Base-by-base conservation (phyloP, 2,113 vertebrate species). In the Phylloscopus trochilus region DNA sequence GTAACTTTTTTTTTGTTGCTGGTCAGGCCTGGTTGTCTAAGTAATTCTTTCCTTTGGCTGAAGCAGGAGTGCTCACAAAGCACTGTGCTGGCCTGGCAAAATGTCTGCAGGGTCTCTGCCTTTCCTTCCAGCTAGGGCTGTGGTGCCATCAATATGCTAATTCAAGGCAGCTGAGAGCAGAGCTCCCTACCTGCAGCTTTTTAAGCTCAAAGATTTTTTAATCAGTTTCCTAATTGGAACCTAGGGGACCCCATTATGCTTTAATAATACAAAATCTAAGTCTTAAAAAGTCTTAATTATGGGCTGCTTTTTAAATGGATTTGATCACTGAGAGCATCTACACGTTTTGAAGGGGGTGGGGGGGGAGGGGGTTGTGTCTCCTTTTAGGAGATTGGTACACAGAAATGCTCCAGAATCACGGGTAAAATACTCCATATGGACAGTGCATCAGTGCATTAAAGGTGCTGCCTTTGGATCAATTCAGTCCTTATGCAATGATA, bases 191-290 rank as follows among this genome's bases (percentile, higher is more conserved):
- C 96, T 96, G 83, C 95, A 91, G 63, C 94, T 96, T 95, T 95
- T 96, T 88, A 85, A 96, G 94, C 73, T 92, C 27, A 70, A 97
- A 94, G 87, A 81, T 91, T 91, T 97, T 97, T 96, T 73, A 97
- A 97, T 97, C 85, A 82, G 91, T 90, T 52, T 63, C 87, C 64
- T 98, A 97, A 98, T 98, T 98, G 96, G 94, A 96, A 97, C 96
- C 87, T 93, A 53, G 63, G 96, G 90, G 97, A 98, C 83, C 70
- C 92, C 82, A 92, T 95, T 97, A 93, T 90, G 85, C 80, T 97
- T 97, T 98, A 98, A 97, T 98, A 98, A 96, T 95, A 91, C 87
- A 97, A 98, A 98, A 97, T 94, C 95, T 96, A 70, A 85, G 85
- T 94, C 97, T 46, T 90, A 91, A 89, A 96, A 97, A 97, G 89